These are phyloP conservation scores for Sinhomidia bicolor DNA, from an alignment of 2,888 invertebrate genomes.

Conservation along the genomic window DNA sequence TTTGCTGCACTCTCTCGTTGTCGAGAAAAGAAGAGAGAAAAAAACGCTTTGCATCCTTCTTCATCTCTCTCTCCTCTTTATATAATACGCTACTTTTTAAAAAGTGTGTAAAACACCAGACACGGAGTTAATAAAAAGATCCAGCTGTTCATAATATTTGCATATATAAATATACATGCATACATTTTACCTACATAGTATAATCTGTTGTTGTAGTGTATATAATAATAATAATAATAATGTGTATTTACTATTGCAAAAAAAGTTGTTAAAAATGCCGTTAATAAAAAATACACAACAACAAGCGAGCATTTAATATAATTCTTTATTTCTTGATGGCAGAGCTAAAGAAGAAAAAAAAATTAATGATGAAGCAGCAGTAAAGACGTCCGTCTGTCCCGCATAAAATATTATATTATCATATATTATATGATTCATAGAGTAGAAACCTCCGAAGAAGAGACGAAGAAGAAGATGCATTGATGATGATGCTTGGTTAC, in stretches of 20 bases:
- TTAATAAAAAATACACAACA: slow-evolving; percentile 29
- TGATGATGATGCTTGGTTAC: slow-evolving; percentile 2
- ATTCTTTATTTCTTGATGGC: background rate
- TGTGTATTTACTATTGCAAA: background rate
- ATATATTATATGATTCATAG: slow-evolving; percentile 23
- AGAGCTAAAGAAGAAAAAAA: background rate
- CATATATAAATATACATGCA: too few species aligned
- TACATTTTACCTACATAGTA: too few species aligned
- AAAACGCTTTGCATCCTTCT: background rate
- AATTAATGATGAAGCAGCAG: background rate
- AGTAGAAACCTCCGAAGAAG: background rate
- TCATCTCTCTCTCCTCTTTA: background rate
- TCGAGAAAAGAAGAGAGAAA: too few species aligned
- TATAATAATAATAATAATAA: too few species aligned
- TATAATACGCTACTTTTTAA: background rate
- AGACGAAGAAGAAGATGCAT: too few species aligned
- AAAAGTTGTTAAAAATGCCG: slow-evolving; percentile 23
- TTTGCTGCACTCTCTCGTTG: background rate
- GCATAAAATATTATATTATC: slow-evolving; percentile 28
- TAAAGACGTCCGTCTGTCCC: slow-evolving; percentile 31
- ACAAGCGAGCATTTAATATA: background rate
- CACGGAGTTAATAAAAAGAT: slow-evolving; percentile 30
- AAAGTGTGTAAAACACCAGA: slow-evolving; percentile 3
- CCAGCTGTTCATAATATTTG: slow-evolving; percentile 22
- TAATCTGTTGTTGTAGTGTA: too few species aligned